Conservation (phyloP, 2,113 vertebrate species). For the Macquaria ambigua region DNA sequence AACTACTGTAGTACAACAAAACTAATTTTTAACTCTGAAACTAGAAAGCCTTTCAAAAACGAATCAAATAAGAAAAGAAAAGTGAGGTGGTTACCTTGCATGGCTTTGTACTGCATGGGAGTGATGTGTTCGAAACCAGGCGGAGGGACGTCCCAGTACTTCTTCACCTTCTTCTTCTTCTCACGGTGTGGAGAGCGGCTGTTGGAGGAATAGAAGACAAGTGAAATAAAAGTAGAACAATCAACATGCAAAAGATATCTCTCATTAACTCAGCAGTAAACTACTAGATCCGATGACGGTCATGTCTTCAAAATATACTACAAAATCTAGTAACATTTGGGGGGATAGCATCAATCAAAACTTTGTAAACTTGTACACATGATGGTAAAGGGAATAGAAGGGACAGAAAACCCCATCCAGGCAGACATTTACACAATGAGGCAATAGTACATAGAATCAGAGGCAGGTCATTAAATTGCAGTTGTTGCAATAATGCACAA, state of each 20-base stretch:
- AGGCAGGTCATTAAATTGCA: conserved; percentile 50
- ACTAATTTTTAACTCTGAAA: not conserved
- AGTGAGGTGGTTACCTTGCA: conserved; percentile 87
- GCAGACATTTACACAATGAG: conserved; percentile 38
- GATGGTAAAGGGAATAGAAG: conserved; percentile 10
- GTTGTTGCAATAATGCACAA: conserved; percentile 64
- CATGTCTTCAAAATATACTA: conserved; percentile 28
- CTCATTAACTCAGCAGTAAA: conserved; percentile 27
- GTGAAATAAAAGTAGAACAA: not conserved
- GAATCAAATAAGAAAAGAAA: not conserved
- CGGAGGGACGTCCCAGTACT: conserved; percentile 94
- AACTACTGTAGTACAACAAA: not conserved
- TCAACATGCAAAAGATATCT: not conserved
- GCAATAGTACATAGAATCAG: conserved; percentile 37
- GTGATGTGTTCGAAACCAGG: conserved; percentile 95
- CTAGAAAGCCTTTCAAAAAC: not conserved
- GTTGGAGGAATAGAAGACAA: conserved; percentile 37
- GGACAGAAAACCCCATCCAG: conserved; percentile 35
- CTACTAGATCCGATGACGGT: conserved; percentile 2
- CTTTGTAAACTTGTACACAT: not conserved
- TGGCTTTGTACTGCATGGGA: conserved; percentile 97
- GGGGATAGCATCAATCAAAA: conserved; percentile 14
- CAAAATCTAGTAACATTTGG: not conserved
- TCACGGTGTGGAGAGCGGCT: conserved; percentile 92
- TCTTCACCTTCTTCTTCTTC: conserved; percentile 95